Percentiles rank a stretch among this genome's conserved stretches.
These are phyloP conservation scores for Thamnophis sirtalis DNA, from an alignment of 2,113 vertebrate genomes.

Conservation along the genomic window DNA sequence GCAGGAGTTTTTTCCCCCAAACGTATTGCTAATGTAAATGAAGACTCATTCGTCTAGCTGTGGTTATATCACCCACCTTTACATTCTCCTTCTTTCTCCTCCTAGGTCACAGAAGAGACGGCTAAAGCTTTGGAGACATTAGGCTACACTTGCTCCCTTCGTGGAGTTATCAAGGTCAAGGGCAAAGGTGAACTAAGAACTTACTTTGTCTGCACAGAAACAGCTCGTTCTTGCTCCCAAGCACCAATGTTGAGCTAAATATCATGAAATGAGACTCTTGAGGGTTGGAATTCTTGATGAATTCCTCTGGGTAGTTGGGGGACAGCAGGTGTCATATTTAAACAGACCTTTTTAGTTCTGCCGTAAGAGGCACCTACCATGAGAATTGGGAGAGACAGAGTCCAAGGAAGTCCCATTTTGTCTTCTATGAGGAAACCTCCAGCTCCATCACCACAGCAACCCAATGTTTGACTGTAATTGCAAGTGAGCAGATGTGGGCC, in stretches of 20 bases:
- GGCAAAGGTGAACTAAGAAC: conserved; percentile 89
- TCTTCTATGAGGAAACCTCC: neutral
- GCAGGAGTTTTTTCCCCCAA: neutral
- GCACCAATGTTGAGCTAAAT: conserved; percentile 49
- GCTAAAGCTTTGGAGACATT: conserved; percentile 71
- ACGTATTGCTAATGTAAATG: neutral
- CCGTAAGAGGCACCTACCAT: neutral
- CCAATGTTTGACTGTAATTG: too few species aligned
- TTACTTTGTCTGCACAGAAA: conserved; percentile 77
- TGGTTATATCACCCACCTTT: neutral
- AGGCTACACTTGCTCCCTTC: conserved; percentile 74
- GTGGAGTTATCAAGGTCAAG: conserved; percentile 83
- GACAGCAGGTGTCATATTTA: neutral
- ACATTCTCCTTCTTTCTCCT: neutral
- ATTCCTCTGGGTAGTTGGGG: neutral
- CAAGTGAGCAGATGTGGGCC: neutral
- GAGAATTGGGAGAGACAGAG: neutral
- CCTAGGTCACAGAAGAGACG: conserved; percentile 84
- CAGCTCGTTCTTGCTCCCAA: conserved; percentile 52
- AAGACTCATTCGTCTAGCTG: neutral
- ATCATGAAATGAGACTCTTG: neutral
- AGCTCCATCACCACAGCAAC: neutral
- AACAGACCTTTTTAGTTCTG: neutral
- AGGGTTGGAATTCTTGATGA: too few species aligned
- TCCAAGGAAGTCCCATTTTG: neutral